These are phyloP conservation scores for Cybosia mesomella DNA, from an alignment of 2,888 invertebrate genomes.

Conservation along the genomic window DNA sequence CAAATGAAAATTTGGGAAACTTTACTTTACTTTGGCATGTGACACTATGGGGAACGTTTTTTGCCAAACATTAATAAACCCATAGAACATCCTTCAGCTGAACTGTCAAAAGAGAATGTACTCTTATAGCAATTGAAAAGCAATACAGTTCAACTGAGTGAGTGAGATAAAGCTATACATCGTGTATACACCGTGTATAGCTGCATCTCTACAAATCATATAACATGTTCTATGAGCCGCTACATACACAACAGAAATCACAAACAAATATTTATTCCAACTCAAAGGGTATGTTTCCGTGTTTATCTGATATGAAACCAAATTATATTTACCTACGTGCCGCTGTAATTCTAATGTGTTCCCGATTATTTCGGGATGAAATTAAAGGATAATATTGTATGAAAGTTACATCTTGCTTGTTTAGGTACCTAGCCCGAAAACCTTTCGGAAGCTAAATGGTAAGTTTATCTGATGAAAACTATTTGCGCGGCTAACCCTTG, in stretches of 20 bases:
- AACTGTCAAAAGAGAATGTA: too few species aligned
- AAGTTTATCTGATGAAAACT: constrained; percentile 9
- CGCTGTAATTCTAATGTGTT: constrained; percentile 8
- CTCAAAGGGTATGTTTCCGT: constrained; percentile 19
- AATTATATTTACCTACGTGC: constrained; percentile 32
- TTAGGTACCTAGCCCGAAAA: not conserved
- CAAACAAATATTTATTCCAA: constrained; percentile 23
- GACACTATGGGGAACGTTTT: too few species aligned
- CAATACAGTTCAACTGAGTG: too few species aligned
- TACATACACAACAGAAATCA: not conserved
- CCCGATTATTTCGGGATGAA: constrained; percentile 5
- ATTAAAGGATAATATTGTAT: constrained; percentile 9
- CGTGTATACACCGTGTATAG: too few species aligned
- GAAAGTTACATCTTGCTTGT: constrained; percentile 6
- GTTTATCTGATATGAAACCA: constrained; percentile 28
- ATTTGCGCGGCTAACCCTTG: not conserved
- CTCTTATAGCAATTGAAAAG: too few species aligned
- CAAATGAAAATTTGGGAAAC: too few species aligned
- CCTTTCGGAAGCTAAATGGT: constrained; percentile 1
- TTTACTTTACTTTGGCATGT: too few species aligned
- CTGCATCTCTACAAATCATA: too few species aligned
- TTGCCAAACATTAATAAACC: too few species aligned
- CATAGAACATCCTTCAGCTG: too few species aligned
- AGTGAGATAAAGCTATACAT: too few species aligned
- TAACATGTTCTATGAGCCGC: too few species aligned